Conservation (phyloP, 2,797 vertebrate species). For the Selene dorsalis region DNA sequence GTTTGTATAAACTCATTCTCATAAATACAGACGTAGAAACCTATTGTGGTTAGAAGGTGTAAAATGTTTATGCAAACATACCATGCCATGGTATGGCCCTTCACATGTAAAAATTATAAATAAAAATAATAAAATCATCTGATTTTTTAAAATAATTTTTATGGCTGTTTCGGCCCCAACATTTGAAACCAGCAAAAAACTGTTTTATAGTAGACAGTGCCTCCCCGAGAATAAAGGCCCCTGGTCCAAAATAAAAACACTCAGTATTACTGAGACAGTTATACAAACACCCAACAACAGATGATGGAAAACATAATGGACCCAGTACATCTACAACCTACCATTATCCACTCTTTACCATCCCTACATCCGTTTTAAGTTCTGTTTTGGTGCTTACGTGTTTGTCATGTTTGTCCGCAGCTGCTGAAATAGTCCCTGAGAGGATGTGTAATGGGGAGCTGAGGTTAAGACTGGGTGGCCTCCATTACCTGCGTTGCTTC, state of each 20-base stretch:
- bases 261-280: constrained; percentile 40
- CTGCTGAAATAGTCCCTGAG: constrained; percentile 72
- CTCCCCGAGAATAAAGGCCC: constrained; percentile 14
- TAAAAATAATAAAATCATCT: neutral
- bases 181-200: constrained; percentile 1
- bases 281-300: constrained; percentile 51
- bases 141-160: neutral
- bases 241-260: constrained; percentile 44
- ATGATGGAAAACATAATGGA: constrained; percentile 73
- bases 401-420: constrained; percentile 63
- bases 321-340: constrained; percentile 55
- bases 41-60: neutral
- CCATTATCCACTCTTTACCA: constrained; percentile 74
- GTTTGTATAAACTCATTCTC: neutral
- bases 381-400: constrained; percentile 60
- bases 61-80: neutral
- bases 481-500: constrained; percentile 68
- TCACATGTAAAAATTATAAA: too few relatives aligned
- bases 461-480: constrained; percentile 72
- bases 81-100: neutral
- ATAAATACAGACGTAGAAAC: neutral
- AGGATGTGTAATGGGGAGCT: constrained; percentile 68
- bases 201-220: constrained; percentile 32
- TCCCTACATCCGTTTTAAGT: constrained; percentile 63
- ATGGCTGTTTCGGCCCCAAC: neutral